Base-by-base conservation (phyloP, 2,113 vertebrate species). In the Toxotes chatareus region DNA sequence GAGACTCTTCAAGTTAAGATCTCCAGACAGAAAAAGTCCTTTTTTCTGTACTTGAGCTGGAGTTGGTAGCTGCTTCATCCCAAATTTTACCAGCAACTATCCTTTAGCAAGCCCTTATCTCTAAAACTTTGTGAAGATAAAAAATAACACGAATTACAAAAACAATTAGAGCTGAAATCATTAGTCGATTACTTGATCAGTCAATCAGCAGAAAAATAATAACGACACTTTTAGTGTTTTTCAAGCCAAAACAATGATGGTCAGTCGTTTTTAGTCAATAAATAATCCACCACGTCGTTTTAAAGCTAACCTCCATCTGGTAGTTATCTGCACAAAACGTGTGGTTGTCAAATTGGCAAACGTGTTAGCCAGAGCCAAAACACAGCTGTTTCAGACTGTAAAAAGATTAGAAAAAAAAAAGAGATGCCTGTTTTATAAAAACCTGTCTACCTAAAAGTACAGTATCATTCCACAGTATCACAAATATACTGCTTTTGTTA, bases 301-400 rank as follows among this genome's bases (percentile, higher is more conserved):
- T 27, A 13, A 49, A 66, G 16, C n/a, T 31, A 38, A 27, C 12
- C 55, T 68, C 46, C 56, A 53, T 55, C 71, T 81, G 49, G 72
- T 47, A 32, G 53, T 34, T 72, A 76, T 80, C 61, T 72, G 40
- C 21, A 61, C 66, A 61, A 61, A 76, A 66, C 53, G 21, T 65
- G 59, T 69, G 79, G 42, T 59, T 72, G 40, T 38, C 10, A 72
- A 76, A 40, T 63, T 73, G 55, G 62, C 16, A 69, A 49, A 75
- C 14, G 6, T 0, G 19, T 69, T 36, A 7, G 23, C 27, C 38
- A 62, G 23, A 9, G 27, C 17, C 36, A 34, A 47, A 71, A 49
- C 56, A 80, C 57, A 32, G 67, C 66, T 31, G 60, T 51, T 71
- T 66, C 23, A 77, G 32, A 71, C 63, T 64, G 4, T 46, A 10